These are phyloP conservation scores for Papilio aristodemus DNA, from an alignment of 1,140 invertebrate species.

Conservation along the genomic window DNA sequence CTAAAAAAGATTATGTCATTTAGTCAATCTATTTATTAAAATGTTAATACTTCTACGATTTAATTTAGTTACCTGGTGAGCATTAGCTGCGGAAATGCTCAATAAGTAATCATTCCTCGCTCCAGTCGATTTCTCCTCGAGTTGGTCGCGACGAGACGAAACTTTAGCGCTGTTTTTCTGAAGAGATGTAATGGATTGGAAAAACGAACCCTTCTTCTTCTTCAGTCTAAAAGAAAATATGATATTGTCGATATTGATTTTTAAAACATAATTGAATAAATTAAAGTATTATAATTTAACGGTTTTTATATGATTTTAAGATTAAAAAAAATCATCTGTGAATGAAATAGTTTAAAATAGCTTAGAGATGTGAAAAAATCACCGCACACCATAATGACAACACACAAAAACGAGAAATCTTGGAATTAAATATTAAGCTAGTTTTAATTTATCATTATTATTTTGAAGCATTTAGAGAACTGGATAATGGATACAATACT, in stretches of 20 bases:
- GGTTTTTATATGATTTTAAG: neutral
- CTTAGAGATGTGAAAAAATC: no score
- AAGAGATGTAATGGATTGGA: conserved; percentile 96
- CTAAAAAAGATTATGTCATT: conserved; percentile 63
- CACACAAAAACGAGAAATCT: no score
- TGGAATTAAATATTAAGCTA: no score
- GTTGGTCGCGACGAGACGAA: conserved; percentile 92
- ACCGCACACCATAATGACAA: no score
- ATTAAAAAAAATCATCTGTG: neutral
- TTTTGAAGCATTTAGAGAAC: neutral
- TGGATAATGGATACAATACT: neutral
- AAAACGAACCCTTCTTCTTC: conserved; percentile 97
- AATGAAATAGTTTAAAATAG: neutral
- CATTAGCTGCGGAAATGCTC: conserved; percentile 95
- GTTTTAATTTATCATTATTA: no score
- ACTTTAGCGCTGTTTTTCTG: conserved; percentile 98
- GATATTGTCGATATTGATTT: no score
- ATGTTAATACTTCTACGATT: neutral
- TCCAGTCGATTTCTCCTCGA: conserved; percentile 96
- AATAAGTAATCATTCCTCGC: conserved; percentile 97
- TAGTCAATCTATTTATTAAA: neutral
- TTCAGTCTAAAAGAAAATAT: conserved; percentile 86
- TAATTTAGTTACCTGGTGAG: conserved; percentile 84
- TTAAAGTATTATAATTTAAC: no score
- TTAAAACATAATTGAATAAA: no score